A percentile compares a stretch with the other conserved stretches of the same genome.
These are phyloP conservation scores for Pharmacophagus antenor DNA, from an alignment of 2,888 invertebrate genomes.

Conservation along the genomic window DNA sequence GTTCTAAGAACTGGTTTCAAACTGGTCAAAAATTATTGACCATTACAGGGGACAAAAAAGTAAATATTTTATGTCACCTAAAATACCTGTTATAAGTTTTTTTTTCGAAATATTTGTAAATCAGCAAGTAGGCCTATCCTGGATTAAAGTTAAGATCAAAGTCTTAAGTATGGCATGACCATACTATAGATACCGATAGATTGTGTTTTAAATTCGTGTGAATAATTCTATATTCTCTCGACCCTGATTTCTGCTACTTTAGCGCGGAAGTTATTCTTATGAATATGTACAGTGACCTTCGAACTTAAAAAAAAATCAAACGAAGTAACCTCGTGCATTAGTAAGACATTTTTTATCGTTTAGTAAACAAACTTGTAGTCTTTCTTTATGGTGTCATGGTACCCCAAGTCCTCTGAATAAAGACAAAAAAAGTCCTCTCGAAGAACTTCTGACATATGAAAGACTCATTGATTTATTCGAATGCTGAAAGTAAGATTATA, in stretches of 20 bases:
- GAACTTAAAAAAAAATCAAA: conserved; percentile 4
- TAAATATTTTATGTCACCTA: not conserved
- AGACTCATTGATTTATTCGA: not conserved
- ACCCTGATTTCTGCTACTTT: not conserved
- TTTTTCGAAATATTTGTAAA: not conserved
- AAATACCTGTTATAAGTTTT: not conserved
- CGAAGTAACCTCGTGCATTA: conserved; percentile 7
- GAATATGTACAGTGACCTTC: not conserved
- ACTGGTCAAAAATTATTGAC: too few relatives aligned
- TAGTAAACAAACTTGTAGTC: too few relatives aligned
- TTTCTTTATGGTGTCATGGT: not conserved
- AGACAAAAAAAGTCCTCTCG: too few relatives aligned
- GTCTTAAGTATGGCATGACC: too few relatives aligned
- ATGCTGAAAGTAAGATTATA: not conserved
- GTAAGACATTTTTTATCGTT: too few relatives aligned
- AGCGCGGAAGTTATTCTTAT: not conserved
- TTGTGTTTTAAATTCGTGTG: not conserved
- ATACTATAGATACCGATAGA: too few relatives aligned
- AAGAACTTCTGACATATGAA: not conserved
- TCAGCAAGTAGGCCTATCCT: not conserved
- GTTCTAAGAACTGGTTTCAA: too few relatives aligned
- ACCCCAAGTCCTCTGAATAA: not conserved
- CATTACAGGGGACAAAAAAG: not conserved
- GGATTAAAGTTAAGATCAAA: not conserved
- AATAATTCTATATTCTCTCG: not conserved